Percentiles rank a stretch among this genome's conserved stretches.
These are phyloP conservation scores for Acrossocheilus wenchowensis DNA, from an alignment of 2,797 vertebrate species.

Conservation along the genomic window DNA sequence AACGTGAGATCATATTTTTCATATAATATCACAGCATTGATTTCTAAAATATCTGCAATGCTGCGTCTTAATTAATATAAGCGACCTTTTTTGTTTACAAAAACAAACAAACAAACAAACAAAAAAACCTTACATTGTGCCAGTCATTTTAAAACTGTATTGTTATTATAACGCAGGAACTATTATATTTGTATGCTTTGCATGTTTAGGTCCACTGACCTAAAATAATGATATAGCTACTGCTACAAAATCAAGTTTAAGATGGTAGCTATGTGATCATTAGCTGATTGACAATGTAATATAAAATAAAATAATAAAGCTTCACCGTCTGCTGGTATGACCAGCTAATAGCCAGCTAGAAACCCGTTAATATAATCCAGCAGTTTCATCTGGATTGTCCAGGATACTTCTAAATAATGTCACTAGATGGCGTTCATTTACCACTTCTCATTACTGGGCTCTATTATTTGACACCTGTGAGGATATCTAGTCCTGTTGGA, in stretches of 20 bases:
- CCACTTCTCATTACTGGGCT: neutral
- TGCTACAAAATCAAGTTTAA: neutral
- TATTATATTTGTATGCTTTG: neutral
- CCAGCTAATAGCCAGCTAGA: neutral
- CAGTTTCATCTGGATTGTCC: neutral
- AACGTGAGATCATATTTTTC: neutral
- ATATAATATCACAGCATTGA: neutral
- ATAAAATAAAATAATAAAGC: neutral
- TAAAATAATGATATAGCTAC: neutral
- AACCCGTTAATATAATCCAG: neutral
- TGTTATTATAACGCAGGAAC: neutral
- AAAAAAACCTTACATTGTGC: neutral
- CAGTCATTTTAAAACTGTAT: neutral
- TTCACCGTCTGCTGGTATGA: neutral
- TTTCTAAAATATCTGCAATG: neutral
- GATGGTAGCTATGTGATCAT: neutral
- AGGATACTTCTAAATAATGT: neutral
- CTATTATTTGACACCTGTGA: neutral
- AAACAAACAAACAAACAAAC: neutral
- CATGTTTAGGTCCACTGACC: too few species aligned
- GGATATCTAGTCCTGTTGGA: neutral
- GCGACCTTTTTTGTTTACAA: neutral
- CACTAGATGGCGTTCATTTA: conserved; percentile 34
- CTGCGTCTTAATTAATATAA: neutral
- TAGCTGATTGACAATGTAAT: neutral